phyloP scores from a whole-genome alignment of 1,140 invertebrate genomes.

The Hetaerina americana region DNA sequence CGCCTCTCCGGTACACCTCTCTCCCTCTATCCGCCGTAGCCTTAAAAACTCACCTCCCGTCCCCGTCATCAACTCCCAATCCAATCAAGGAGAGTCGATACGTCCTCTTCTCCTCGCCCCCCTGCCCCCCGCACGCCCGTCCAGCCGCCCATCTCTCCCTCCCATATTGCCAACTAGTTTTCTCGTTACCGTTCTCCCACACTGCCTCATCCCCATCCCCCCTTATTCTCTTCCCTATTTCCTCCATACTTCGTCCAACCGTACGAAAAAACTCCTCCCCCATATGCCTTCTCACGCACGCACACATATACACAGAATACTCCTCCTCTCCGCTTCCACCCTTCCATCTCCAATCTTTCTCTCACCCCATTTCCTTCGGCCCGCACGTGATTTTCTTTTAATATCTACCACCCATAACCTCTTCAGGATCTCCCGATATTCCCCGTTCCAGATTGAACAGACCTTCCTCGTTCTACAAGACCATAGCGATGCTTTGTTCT shows the following conservation, averaged over 20 bases:
- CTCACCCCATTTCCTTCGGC: too few species aligned
- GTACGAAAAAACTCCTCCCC: too few species aligned
- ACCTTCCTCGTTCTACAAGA: too few species aligned
- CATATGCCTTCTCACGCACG: too few species aligned
- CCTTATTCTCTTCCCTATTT: background rate
- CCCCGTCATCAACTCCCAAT: background rate
- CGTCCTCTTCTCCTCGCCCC: background rate
- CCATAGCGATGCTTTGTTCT: too few species aligned
- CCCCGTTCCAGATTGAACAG: too few species aligned
- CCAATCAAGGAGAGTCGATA: background rate
- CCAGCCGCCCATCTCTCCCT: background rate
- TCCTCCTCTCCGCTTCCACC: background rate
- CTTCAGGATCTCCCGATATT: too few species aligned
- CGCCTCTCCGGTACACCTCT: background rate
- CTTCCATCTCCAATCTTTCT: background rate
- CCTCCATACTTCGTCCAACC: background rate
- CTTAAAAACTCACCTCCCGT: background rate
- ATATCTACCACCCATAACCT: background rate
- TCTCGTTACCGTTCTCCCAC: background rate
- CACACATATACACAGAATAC: too few species aligned
- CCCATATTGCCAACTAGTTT: background rate
- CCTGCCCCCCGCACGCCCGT: too few species aligned
- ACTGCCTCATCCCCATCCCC: background rate
- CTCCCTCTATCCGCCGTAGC: too few species aligned
- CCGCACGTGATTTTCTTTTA: background rate